These are phyloP conservation scores for Pseudanteris insignis DNA, from an alignment of 2,888 invertebrate genomes.

Conservation along the genomic window DNA sequence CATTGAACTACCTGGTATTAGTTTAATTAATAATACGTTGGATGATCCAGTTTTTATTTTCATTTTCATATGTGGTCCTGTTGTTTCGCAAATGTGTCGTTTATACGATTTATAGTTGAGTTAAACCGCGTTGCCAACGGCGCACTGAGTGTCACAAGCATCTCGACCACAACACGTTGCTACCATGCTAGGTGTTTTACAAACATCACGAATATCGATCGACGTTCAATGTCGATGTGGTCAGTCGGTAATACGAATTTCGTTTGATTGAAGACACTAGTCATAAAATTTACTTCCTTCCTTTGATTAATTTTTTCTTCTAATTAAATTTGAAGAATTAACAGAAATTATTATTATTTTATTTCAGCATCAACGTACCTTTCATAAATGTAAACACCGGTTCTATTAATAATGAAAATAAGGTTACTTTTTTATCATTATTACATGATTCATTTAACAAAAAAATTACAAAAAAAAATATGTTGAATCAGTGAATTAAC, in stretches of 20 bases:
- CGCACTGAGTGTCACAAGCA: constrained; percentile 27
- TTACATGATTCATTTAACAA: too few relatives aligned
- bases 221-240: constrained; percentile 2
- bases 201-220: constrained; percentile 42
- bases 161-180: constrained; percentile 33
- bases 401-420: too few relatives aligned
- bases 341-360: too few relatives aligned
- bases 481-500: too few relatives aligned
- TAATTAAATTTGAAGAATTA: too few relatives aligned
- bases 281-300: too few relatives aligned
- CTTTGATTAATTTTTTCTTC: too few relatives aligned
- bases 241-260: constrained; percentile 31
- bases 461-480: too few relatives aligned
- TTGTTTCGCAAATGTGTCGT: neutral
- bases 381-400: neutral
- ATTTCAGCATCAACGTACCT: neutral
- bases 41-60: constrained; percentile 10
- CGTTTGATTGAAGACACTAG: too few relatives aligned
- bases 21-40: too few relatives aligned
- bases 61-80: neutral
- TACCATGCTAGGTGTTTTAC: constrained; percentile 25
- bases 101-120: constrained; percentile 5
- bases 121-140: constrained; percentile 23
- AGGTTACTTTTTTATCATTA: too few relatives aligned
- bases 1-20: too few relatives aligned